Base-by-base conservation (phyloP, 2,113 vertebrate species). In the Falcunculus frontatus region DNA sequence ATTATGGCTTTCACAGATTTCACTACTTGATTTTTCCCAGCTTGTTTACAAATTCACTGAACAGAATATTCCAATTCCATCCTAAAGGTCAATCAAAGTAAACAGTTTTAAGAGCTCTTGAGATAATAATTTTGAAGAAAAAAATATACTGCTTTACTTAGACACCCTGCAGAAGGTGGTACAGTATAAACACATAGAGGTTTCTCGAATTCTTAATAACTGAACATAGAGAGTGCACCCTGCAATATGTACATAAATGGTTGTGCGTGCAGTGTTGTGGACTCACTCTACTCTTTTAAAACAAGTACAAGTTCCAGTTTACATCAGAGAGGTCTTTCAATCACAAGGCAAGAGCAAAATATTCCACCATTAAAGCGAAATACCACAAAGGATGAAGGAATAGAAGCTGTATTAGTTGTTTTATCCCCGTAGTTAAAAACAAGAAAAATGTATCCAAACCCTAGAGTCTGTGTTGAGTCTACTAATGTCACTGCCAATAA, bases 391-490 rank as follows among this genome's bases (percentile, higher is more conserved):
- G 32, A 50, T n/a, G 26, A 95, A 92, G 52, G 33, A 90, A 83
- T 18, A 69, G 44, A 69, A 90, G 42, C 27, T 47, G 6, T 42
- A 74, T 79, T 87, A 80, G 49, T 83, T 72, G 44, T 37, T 91
- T 84, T 68, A 73, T 63, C 59, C 57, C 27, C 46, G 41, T 27
- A 83, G 87, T 70, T 90, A 83, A 94, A 87, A 94, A n/a, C 74
- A 95, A 91, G 82, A 93, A 91, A 94, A 90, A 90, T 44, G 72
- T 25, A 80, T 50, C 55, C 70, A 89, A 93, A 91, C 13, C 55
- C 59, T 16, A 67, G 63, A 83, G 79, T 59, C 84, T 96, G 27
- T 94, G 82, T 93, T 93, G 94, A 95, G 91, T 88, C 95, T 97
- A 41, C 74, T 88, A 50, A 85, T 16, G 67, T 59, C 74, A 87